Evolutionary conservation across 2,797 vertebrate genomes (phyloP), one percentile per base, ranked within the genome.

Genomic region (Amblyopsis hoosieri): DNA sequence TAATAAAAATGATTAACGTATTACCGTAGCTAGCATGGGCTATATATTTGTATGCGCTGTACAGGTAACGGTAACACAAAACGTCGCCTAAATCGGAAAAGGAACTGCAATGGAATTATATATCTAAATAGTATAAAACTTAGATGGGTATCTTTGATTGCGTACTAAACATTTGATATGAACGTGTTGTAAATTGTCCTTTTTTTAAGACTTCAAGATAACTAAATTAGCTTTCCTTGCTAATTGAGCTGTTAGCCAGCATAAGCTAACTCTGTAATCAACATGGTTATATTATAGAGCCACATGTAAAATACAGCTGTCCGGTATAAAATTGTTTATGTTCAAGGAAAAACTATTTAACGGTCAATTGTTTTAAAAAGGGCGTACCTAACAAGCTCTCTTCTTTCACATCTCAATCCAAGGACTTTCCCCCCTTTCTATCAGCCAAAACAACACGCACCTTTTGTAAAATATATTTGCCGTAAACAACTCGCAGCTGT

Each of bases 381-480:
- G 45, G 0, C 0, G n/a, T 84, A 89, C 85, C 83, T 84, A 64
- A 63, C 14, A 72, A 52, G 3, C 15, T 45, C 53, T 66, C 56
- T 60, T 64, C 70, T 66, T 66, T 87, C 81, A 88, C 87, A 87
- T 87, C 78, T 73, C 81, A 79, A 67, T 66, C 76, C 42, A 6
- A 47, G 2, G 8, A 68, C 76, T 58, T 6, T 71, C 54, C 60
- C 72, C 60, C 75, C 71, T 62, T 9, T 71, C 71, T 52, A 8
- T 67, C 64, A 45, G 62, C 57, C 52, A 15, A 48, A 50, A 63
- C 13, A 80, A 80, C 86, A 53, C 66, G 71, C 82, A 84, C 74
- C 81, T 86, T 88, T 89, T 92, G 83, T 91, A 91, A 88, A 77
- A 67, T 71, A 54, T 52, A 23, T 51, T 45, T 88, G 82, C 87